A percentile compares a stretch with the other conserved stretches of the same genome.
Evolutionary conservation across 2,797 vertebrate species (phyloP).

Genomic region (Pelobates cultripes): DNA sequence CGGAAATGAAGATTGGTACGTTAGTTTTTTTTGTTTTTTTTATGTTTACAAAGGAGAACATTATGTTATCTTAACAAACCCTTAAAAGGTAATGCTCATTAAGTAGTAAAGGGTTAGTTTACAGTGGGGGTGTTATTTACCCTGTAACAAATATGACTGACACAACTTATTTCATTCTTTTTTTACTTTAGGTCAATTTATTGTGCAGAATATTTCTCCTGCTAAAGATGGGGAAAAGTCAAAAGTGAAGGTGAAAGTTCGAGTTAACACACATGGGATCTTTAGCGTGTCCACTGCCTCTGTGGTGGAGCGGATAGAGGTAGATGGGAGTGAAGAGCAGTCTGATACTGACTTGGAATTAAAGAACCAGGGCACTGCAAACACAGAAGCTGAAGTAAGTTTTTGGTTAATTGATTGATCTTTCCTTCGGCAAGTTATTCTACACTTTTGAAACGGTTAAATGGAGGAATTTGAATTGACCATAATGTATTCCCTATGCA

Average conservation of each 20-base stretch:
- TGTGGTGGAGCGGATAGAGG: slow-evolving; percentile 74
- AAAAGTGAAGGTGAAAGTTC: slow-evolving; percentile 82
- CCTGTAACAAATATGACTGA: no score
- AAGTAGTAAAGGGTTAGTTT: no score
- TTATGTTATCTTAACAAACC: no score
- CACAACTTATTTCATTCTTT: not conserved
- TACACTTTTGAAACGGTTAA: no score
- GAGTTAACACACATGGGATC: slow-evolving; percentile 77
- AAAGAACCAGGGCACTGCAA: slow-evolving; percentile 59
- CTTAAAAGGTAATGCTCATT: no score
- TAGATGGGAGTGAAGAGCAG: slow-evolving; percentile 66
- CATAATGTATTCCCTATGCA: no score
- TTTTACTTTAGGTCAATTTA: slow-evolving; percentile 71
- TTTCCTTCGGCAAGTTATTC: no score
- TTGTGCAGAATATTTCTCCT: slow-evolving; percentile 78
- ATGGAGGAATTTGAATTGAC: no score
- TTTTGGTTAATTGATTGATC: not conserved
- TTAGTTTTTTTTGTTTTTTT: not conserved
- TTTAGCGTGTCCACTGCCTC: slow-evolving; percentile 80
- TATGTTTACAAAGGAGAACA: no score
- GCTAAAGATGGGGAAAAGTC: slow-evolving; percentile 79
- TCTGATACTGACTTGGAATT: slow-evolving; percentile 64
- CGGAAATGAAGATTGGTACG: slow-evolving; percentile 80
- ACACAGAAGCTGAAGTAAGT: slow-evolving; percentile 71
- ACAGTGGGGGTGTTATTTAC: no score